Percentiles rank a stretch among this genome's conserved stretches.
These are phyloP conservation scores for Parambassis ranga DNA, from an alignment of 2,797 vertebrate genomes.

Conservation along the genomic window DNA sequence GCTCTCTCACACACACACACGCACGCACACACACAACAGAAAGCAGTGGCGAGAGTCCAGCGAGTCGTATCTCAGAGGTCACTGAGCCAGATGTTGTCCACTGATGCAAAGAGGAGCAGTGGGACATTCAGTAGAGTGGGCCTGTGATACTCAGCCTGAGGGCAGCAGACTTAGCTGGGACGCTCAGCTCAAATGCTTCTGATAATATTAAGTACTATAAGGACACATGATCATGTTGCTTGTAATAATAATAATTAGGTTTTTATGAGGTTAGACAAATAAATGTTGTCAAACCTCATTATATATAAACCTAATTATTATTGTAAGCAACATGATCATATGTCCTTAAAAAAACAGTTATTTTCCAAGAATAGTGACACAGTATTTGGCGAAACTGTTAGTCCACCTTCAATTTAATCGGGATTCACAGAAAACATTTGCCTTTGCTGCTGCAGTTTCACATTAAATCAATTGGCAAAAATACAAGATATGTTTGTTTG, in stretches of 20 bases:
- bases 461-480: background rate
- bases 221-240: background rate
- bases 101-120: slow-evolving; percentile 34
- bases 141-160: slow-evolving; percentile 12
- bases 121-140: slow-evolving; percentile 7
- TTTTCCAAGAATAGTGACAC: too few relatives aligned
- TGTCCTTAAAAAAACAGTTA: too few relatives aligned
- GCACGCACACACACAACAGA: slow-evolving; percentile 34
- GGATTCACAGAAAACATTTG: too few relatives aligned
- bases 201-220: background rate
- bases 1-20: background rate
- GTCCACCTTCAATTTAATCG: too few relatives aligned
- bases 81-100: slow-evolving; percentile 52
- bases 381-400: too few relatives aligned
- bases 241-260: background rate
- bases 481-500: too few relatives aligned
- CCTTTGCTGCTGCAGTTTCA: too few relatives aligned
- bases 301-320: too few relatives aligned
- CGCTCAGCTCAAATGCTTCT: background rate
- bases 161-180: background rate
- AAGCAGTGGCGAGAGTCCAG: slow-evolving; percentile 14
- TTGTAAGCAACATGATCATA: too few relatives aligned
- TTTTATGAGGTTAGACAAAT: background rate
- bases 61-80: slow-evolving; percentile 37
- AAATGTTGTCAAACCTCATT: too few relatives aligned